These are phyloP conservation scores for Atta texana DNA, from an alignment of 1,140 invertebrate genomes.

Conservation along the genomic window DNA sequence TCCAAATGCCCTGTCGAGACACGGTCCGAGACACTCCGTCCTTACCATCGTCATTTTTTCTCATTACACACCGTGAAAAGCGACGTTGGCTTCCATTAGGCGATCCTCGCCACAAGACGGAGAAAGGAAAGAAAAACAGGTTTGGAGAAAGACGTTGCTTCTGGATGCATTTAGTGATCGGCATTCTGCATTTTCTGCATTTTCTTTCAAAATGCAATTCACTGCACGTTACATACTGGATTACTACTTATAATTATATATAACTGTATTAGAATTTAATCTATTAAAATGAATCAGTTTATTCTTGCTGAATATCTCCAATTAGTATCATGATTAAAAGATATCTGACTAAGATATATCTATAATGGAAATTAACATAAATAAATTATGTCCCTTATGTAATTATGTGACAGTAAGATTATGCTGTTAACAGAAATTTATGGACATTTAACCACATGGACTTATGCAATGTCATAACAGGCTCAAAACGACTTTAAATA, in stretches of 20 bases:
- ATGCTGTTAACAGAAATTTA: slow-evolving; percentile 6
- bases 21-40: slow-evolving; percentile 16
- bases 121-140: slow-evolving; percentile 37
- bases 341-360: not conserved
- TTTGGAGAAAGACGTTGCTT: slow-evolving; percentile 18
- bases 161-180: slow-evolving; percentile 8
- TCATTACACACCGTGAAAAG: slow-evolving; percentile 59
- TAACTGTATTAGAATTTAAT: not conserved
- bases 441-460: slow-evolving; percentile 21
- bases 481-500: slow-evolving; percentile 11
- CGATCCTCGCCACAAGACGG: not conserved
- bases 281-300: not conserved
- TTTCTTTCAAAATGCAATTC: not conserved
- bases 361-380: not conserved
- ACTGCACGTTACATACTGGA: not conserved
- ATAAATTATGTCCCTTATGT: not conserved
- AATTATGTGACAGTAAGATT: not conserved
- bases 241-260: not conserved
- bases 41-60: slow-evolving; percentile 46
- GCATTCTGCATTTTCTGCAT: slow-evolving; percentile 44
- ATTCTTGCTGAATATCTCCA: not conserved
- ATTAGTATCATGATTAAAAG: not conserved
- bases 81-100: slow-evolving; percentile 53
- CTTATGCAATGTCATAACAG: slow-evolving; percentile 22
- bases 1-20: slow-evolving; percentile 38